A percentile compares a stretch with the other conserved stretches of the same genome.
Conservation (phyloP, 1,140 invertebrate genomes). For the Euwallacea similis region DNA sequence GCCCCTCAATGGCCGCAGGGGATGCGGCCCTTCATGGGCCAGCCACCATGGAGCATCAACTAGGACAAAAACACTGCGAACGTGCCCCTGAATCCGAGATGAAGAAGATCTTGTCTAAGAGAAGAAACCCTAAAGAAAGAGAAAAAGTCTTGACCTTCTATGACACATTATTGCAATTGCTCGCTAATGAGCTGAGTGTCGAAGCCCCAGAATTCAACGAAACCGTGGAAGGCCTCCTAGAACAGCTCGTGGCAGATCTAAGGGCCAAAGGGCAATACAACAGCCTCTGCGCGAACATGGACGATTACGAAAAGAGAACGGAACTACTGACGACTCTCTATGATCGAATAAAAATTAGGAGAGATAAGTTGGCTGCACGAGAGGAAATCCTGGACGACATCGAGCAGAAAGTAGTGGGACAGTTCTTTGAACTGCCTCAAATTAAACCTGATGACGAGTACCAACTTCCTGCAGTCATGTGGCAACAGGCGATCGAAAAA, state of each 20-base stretch:
- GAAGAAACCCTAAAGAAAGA: slow-evolving; percentile 50
- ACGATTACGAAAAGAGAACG: slow-evolving; percentile 44
- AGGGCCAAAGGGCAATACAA: slow-evolving; percentile 42
- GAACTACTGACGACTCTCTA: slow-evolving; percentile 47
- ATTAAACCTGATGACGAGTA: slow-evolving; percentile 44
- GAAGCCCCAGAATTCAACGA: slow-evolving; percentile 39
- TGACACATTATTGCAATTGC: slow-evolving; percentile 51
- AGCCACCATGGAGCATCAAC: slow-evolving; percentile 43
- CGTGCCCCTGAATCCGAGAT: slow-evolving; percentile 49
- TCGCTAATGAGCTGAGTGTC: slow-evolving; percentile 51
- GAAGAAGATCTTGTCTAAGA: slow-evolving; percentile 48
- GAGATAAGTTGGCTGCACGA: slow-evolving; percentile 43
- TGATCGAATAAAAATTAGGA: slow-evolving; percentile 42
- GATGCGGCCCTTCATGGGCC: slow-evolving; percentile 20
- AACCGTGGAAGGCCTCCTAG: slow-evolving; percentile 47
- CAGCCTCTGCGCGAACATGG: slow-evolving; percentile 35
- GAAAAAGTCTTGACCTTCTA: slow-evolving; percentile 51
- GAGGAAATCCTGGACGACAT: slow-evolving; percentile 52
- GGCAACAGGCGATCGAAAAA: slow-evolving; percentile 50
- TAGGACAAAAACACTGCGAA: slow-evolving; percentile 45
- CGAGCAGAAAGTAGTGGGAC: slow-evolving; percentile 45
- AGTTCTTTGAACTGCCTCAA: slow-evolving; percentile 47
- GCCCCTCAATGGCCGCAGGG: slow-evolving; percentile 25
- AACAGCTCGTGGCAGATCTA: slow-evolving; percentile 49
- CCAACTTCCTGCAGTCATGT: slow-evolving; percentile 48